Evolutionary conservation across 2,888 invertebrate genomes (phyloP).

Genomic region (Chromoteleia sp.): DNA sequence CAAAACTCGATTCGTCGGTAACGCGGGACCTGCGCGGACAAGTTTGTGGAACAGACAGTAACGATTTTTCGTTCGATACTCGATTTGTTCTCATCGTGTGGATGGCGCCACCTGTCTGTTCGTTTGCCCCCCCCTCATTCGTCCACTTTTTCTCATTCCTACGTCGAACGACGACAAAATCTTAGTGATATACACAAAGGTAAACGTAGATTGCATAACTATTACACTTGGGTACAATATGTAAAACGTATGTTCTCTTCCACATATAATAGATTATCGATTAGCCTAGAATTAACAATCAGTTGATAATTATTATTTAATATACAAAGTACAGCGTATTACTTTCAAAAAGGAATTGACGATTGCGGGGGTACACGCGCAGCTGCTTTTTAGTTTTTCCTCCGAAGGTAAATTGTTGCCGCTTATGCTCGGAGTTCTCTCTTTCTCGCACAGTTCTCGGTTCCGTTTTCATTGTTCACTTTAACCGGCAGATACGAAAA

Average conservation of each 20-base stretch:
- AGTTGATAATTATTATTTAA: slow-evolving; percentile 73
- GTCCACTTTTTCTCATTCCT: slow-evolving; percentile 22
- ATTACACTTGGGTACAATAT: slow-evolving; percentile 76
- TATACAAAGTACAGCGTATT: slow-evolving; percentile 81
- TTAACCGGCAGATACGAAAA: neutral
- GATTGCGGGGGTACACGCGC: slow-evolving; percentile 79
- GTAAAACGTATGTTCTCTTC: slow-evolving; percentile 74
- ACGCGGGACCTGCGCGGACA: too few relatives aligned
- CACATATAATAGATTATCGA: slow-evolving; percentile 73
- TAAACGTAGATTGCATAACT: slow-evolving; percentile 75
- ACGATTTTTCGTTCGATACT: too few relatives aligned
- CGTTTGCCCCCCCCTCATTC: neutral
- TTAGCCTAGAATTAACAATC: slow-evolving; percentile 75
- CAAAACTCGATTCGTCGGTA: too few relatives aligned
- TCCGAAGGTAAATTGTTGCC: slow-evolving; percentile 43
- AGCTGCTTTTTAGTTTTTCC: slow-evolving; percentile 68
- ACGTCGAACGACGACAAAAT: slow-evolving; percentile 65
- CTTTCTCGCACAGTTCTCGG: neutral
- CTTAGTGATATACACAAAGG: slow-evolving; percentile 75
- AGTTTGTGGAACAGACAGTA: too few relatives aligned
- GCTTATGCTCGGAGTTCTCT: slow-evolving; percentile 23
- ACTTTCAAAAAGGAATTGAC: slow-evolving; percentile 85
- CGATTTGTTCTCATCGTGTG: too few relatives aligned
- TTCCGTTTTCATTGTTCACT: neutral
- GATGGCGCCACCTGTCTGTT: neutral